Evolutionary conservation across 2,113 vertebrate genomes (phyloP), one percentile per base, ranked within the genome.

Genomic region (Eurystomus gularis): DNA sequence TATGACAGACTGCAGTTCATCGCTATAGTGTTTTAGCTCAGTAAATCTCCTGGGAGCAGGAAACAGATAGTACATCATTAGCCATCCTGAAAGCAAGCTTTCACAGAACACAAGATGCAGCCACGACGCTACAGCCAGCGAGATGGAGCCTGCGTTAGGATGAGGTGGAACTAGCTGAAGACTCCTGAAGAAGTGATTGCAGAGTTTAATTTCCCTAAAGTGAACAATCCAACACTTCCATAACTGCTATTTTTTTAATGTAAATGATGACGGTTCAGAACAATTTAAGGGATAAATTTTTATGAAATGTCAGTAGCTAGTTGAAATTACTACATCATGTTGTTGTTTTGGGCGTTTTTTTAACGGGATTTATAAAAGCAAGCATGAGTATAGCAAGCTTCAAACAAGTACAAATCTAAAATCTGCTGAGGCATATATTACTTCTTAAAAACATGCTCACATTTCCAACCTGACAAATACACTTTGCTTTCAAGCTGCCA

Each of bases 1-100:
- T 69, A 99, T 98, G 97, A 99, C 98, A 39, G 99, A 98, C 97
- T 99, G 99, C 54, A 99, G 98, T 93, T 99, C 99, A 90, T 99
- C 99, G 23, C 99, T 99, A 92, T 99, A 99, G 94, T 99, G 99
- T 96, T 99, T 99, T 77, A 99, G 98, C 72, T 99, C 99, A 80
- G 98, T 98, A 83, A 99, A 99, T 70, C 98, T 98, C 97, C 99
- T 99, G 96, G 55, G 89, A 97, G 97, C 73, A 88, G 95, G 75
- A 98, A 97, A 90, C 64, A 96, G 95, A 95, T 35, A 96, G 96
- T 96, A 87, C 62, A 97, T 96, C 82, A 93, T 96, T 95, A 97
- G 94, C 44, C 94, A 96, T 72, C 90, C 92, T 40, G 85, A 97
- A 97, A 94, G 91, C 61, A 90, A 92, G 82, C 35, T 94, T 73